Conservation (phyloP, 1,140 invertebrate species). For the Papilio dardanus region DNA sequence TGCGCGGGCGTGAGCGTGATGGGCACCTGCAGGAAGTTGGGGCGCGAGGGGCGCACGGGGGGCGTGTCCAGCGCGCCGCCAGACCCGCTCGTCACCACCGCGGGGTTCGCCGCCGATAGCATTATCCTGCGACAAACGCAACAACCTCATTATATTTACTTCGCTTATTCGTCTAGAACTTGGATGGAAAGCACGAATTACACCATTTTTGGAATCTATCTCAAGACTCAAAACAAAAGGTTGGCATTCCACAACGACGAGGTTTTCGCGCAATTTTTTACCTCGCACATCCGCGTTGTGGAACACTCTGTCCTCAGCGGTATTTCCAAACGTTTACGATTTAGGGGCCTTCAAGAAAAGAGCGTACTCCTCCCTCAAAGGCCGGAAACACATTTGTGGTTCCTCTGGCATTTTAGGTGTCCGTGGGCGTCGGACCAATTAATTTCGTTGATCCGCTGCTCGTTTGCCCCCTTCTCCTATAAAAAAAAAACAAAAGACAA, state of each 20-base stretch:
- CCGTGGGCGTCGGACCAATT: no score
- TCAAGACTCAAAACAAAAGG: background rate
- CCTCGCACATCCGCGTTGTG: no score
- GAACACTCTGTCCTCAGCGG: no score
- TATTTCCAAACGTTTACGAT: no score
- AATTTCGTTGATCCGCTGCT: no score
- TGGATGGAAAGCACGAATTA: background rate
- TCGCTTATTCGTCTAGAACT: background rate
- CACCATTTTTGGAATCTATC: background rate
- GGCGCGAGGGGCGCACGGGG: constrained; percentile 84
- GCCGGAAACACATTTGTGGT: no score
- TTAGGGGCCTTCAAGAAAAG: no score
- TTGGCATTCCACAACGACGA: no score
- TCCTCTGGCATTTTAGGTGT: no score
- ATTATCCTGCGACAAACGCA: constrained; percentile 70
- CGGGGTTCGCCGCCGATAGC: constrained; percentile 77
- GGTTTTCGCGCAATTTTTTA: no score
- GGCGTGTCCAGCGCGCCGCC: constrained; percentile 68
- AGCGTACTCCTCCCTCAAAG: no score
- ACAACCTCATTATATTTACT: background rate
- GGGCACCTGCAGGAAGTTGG: constrained; percentile 86
- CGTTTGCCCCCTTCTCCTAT: no score
- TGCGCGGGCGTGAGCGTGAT: constrained; percentile 74
- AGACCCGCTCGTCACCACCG: constrained; percentile 60
- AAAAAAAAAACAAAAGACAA: background rate